A percentile compares a stretch with the other conserved stretches of the same genome.
Conservation (phyloP, 2,888 invertebrate species). For the Morpho achilles region DNA sequence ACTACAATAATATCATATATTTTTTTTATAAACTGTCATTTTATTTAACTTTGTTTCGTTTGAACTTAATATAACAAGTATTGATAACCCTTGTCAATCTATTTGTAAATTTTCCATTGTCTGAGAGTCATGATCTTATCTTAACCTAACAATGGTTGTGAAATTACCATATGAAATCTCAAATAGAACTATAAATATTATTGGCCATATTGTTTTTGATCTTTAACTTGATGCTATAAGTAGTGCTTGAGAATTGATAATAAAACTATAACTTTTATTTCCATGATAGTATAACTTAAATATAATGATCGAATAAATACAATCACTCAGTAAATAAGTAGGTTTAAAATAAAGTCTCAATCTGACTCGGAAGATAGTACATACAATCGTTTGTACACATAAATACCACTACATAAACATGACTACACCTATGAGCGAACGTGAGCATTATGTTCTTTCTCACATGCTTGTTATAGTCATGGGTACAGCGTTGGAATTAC, state of each 20-base stretch:
- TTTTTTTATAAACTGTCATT: too few species aligned
- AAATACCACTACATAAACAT: constrained; percentile 21
- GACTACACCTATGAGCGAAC: constrained; percentile 23
- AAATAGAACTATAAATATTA: too few species aligned
- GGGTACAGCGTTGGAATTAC: constrained; percentile 37
- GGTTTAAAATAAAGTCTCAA: constrained; percentile 27
- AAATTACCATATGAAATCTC: too few species aligned
- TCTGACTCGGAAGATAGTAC: constrained; percentile 27
- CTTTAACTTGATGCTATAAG: too few species aligned
- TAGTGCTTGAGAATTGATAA: too few species aligned
- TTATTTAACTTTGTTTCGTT: too few species aligned
- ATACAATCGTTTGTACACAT: constrained; percentile 36
- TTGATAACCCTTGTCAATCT: neutral
- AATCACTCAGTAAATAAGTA: neutral
- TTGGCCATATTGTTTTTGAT: too few species aligned
- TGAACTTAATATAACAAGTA: too few species aligned
- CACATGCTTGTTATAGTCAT: constrained; percentile 38
- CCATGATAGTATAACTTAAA: too few species aligned
- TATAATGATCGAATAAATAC: too few species aligned
- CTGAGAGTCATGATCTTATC: neutral
- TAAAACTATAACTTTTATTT: too few species aligned
- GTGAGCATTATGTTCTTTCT: constrained; percentile 33
- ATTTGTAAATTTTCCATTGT: constrained; percentile 5
- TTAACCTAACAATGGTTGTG: neutral
- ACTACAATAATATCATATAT: too few species aligned